Conservation (phyloP, 2,113 vertebrate genomes). For the Corythaixoides concolor region DNA sequence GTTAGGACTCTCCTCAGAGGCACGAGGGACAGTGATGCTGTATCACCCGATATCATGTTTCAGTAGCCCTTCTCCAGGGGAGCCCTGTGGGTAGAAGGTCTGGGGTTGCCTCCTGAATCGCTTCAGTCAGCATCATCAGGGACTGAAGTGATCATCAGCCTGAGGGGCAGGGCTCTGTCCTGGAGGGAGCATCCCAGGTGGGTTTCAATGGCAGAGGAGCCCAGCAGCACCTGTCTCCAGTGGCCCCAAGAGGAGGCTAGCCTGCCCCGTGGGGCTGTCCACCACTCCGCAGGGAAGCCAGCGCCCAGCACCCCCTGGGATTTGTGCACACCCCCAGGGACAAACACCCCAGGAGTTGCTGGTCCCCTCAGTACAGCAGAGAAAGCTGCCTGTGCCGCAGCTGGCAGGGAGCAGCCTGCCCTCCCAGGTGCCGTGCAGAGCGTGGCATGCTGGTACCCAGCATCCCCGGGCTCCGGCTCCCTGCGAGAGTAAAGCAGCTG, state of each 20-base stretch:
- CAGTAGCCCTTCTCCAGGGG: not conserved
- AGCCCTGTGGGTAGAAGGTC: not conserved
- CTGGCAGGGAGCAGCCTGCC: not conserved
- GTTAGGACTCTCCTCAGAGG: not conserved
- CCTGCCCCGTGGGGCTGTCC: not conserved
- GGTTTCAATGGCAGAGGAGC: not conserved
- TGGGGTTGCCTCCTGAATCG: not conserved
- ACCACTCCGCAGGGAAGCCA: not conserved
- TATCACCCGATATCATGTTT: not conserved
- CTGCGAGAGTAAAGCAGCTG: conserved; percentile 13
- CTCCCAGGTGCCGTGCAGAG: not conserved
- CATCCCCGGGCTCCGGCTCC: not conserved
- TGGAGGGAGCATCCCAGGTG: not conserved
- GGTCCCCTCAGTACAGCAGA: not conserved
- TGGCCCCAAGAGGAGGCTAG: not conserved
- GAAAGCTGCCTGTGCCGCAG: not conserved
- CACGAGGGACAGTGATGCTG: not conserved
- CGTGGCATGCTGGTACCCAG: accelerated
- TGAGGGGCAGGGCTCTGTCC: not conserved
- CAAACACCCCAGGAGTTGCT: not conserved
- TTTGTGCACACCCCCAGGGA: not conserved
- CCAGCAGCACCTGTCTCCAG: not conserved
- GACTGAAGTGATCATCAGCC: not conserved
- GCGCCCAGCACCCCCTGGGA: not conserved
- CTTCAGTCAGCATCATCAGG: not conserved